phyloP scores from a whole-genome alignment of 2,113 vertebrate genomes.

The Semicossyphus pulcher region DNA sequence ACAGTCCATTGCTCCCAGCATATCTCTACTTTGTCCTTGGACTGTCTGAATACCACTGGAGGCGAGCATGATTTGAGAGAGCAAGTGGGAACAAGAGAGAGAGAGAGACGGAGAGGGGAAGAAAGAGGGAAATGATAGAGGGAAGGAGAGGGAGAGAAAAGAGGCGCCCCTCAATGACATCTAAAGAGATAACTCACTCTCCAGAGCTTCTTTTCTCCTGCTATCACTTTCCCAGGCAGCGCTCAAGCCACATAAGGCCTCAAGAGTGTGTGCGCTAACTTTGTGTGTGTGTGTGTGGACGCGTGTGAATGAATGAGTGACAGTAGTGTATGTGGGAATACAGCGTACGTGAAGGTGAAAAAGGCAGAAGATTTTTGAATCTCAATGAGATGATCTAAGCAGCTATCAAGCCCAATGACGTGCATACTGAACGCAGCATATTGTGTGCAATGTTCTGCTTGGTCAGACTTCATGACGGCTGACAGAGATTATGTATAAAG shows the following conservation, averaged over 20 bases:
- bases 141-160: slow-evolving; percentile 71
- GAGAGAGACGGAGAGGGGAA: slow-evolving; percentile 47
- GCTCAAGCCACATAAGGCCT: slow-evolving; percentile 69
- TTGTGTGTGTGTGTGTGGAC: slow-evolving; percentile 7
- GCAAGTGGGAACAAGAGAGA: slow-evolving; percentile 76
- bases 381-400: slow-evolving; percentile 59
- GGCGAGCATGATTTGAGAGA: slow-evolving; percentile 80
- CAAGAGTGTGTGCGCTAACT: slow-evolving; percentile 52
- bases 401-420: slow-evolving; percentile 29
- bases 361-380: slow-evolving; percentile 55
- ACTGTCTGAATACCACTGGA: slow-evolving; percentile 82
- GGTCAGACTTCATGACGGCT: neutral
- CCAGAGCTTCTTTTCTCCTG: slow-evolving; percentile 77
- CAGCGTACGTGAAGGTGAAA: slow-evolving; percentile 53
- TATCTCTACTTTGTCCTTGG: slow-evolving; percentile 84
- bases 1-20: slow-evolving; percentile 79
- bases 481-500: slow-evolving; percentile 13
- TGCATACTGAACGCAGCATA: slow-evolving; percentile 29
- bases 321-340: slow-evolving; percentile 60
- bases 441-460: slow-evolving; percentile 3
- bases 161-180: slow-evolving; percentile 80
- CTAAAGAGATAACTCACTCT: slow-evolving; percentile 82
- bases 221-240: slow-evolving; percentile 81
- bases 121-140: slow-evolving; percentile 72
- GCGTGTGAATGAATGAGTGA: slow-evolving; percentile 51